These are phyloP conservation scores for Nematopogon swammerdamellus DNA, from an alignment of 2,888 invertebrate species.

Conservation along the genomic window DNA sequence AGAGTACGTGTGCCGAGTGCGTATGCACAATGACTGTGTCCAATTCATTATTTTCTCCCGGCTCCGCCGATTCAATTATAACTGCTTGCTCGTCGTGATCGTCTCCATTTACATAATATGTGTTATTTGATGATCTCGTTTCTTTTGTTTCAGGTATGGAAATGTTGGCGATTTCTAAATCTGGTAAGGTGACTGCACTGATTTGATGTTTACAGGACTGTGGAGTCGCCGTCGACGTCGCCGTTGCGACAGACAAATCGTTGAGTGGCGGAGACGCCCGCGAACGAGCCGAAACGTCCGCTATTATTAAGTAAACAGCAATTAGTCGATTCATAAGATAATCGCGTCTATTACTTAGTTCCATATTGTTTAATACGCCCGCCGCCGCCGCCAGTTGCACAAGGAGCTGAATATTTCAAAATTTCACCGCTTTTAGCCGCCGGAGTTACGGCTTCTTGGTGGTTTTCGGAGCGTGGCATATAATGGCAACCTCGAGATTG, in stretches of 20 bases:
- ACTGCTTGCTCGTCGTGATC: background rate
- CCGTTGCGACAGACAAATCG: background rate
- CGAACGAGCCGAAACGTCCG: background rate
- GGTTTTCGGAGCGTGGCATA: constrained; percentile 55
- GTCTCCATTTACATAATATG: background rate
- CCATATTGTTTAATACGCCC: constrained; percentile 50
- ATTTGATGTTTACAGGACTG: constrained; percentile 15
- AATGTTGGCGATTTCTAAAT: constrained; percentile 12
- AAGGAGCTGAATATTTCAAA: constrained; percentile 36
- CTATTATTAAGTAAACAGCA: constrained; percentile 40
- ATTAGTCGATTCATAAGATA: constrained; percentile 50
- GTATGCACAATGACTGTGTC: background rate
- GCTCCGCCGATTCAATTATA: background rate
- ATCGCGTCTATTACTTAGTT: constrained; percentile 43
- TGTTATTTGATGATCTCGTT: constrained; percentile 8
- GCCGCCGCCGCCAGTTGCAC: constrained; percentile 43
- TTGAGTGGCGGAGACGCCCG: background rate
- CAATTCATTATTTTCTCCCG: background rate
- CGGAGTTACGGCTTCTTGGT: constrained; percentile 44
- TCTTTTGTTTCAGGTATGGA: constrained; percentile 43
- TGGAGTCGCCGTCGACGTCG: constrained; percentile 15
- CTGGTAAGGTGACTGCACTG: constrained; percentile 16
- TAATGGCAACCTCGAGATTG: constrained; percentile 52
- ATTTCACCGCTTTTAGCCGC: constrained; percentile 38
- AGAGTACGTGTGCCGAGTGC: no score